phyloP scores from a whole-genome alignment of 2,888 invertebrate species.

The Cyrtodaria siliqua region DNA sequence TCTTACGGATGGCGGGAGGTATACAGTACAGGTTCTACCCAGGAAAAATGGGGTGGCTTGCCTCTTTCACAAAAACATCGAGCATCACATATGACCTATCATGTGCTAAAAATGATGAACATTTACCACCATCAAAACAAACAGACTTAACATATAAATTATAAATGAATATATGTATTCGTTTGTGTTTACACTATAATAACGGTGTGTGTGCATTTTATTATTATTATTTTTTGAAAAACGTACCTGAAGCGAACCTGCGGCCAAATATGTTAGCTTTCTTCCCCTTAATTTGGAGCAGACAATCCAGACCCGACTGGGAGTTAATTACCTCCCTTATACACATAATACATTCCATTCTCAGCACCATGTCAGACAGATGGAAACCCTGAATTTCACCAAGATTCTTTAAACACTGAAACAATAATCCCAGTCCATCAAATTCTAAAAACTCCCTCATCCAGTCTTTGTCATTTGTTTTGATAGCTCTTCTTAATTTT shows the following conservation, averaged over 20 bases:
- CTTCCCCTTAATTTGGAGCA: slow-evolving; percentile 78
- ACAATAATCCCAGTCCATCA: slow-evolving; percentile 79
- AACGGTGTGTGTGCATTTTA: too few relatives aligned
- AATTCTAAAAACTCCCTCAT: slow-evolving; percentile 80
- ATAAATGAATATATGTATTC: too few relatives aligned
- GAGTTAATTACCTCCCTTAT: slow-evolving; percentile 87
- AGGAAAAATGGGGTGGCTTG: too few relatives aligned
- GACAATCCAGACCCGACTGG: slow-evolving; percentile 86
- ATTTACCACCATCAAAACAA: too few relatives aligned
- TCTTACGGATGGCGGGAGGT: too few relatives aligned
- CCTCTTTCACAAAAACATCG: too few relatives aligned
- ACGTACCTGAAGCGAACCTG: slow-evolving; percentile 79
- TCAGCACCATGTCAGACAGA: slow-evolving; percentile 80
- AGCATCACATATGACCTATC: too few relatives aligned
- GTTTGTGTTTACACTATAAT: too few relatives aligned
- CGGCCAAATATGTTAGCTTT: slow-evolving; percentile 80
- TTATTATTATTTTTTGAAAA: too few relatives aligned
- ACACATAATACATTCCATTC: slow-evolving; percentile 86
- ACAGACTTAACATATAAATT: too few relatives aligned
- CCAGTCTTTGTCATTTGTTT: slow-evolving; percentile 79
- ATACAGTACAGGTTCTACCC: too few relatives aligned
- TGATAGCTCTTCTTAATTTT: slow-evolving; percentile 76
- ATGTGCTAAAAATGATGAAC: too few relatives aligned
- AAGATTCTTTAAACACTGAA: slow-evolving; percentile 78
- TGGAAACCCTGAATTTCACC: slow-evolving; percentile 72